These are phyloP conservation scores for Columba guinea DNA, from an alignment of 2,797 vertebrate genomes.

Conservation along the genomic window DNA sequence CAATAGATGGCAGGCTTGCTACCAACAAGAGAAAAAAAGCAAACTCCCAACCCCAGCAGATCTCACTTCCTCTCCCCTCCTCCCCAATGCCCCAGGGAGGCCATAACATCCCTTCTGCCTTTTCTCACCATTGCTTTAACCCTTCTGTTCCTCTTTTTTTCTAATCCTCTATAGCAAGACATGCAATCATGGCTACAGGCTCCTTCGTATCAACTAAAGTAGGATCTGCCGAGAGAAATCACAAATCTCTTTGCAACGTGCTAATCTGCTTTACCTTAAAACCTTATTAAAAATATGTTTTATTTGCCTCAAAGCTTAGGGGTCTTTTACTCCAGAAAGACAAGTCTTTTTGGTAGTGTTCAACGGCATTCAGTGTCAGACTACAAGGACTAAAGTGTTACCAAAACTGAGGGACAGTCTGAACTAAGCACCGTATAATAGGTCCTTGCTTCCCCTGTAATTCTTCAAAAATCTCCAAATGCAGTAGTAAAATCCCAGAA, in stretches of 20 bases:
- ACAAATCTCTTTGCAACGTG: not conserved
- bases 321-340: not conserved
- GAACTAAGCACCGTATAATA: not conserved
- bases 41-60: not conserved
- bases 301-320: not conserved
- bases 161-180: not conserved
- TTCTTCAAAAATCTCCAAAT: not conserved
- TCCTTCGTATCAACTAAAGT: not conserved
- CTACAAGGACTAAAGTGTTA: not conserved
- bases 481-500: not conserved
- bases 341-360: not conserved
- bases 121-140: not conserved
- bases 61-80: conserved; percentile 10
- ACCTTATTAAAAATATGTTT: not conserved
- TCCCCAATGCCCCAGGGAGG: not conserved
- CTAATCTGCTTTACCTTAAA: not conserved
- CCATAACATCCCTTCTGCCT: not conserved
- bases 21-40: not conserved
- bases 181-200: not conserved
- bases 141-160: not conserved
- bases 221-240: not conserved
- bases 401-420: not conserved
- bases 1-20: not conserved
- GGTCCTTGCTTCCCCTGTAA: not conserved
- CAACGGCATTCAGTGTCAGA: not conserved